phyloP scores from a whole-genome alignment of 2,113 vertebrate genomes.

The Mus pahari region DNA sequence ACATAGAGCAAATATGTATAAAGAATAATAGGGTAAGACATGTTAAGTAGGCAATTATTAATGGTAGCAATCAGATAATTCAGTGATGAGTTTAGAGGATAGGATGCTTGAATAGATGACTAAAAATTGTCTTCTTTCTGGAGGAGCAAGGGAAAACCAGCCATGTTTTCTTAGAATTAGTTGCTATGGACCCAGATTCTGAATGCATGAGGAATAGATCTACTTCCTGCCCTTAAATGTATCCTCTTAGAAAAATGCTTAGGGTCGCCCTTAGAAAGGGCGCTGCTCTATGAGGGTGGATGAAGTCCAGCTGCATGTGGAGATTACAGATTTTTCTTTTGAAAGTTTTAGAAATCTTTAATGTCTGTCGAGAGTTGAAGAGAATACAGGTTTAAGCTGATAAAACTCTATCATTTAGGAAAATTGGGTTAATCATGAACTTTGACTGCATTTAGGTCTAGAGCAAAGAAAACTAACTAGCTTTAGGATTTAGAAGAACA shows the following conservation, averaged over 20 bases:
- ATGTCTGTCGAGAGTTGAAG: not conserved
- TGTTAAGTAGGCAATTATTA: not conserved
- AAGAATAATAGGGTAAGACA: not conserved
- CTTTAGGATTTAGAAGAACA: not conserved
- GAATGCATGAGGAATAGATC: not conserved
- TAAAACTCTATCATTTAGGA: not conserved
- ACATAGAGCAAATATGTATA: not conserved
- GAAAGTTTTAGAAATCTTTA: not conserved
- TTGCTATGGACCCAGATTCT: not conserved
- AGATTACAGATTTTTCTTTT: not conserved
- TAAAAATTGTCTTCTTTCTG: not conserved
- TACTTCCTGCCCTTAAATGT: not conserved
- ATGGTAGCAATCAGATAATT: not conserved
- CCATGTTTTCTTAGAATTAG: constrained; percentile 10
- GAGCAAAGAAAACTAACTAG: not conserved
- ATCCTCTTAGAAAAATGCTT: not conserved
- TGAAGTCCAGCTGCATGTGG: not conserved
- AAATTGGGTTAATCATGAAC: not conserved
- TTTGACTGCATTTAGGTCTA: not conserved
- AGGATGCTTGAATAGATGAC: not conserved
- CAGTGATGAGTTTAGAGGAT: not conserved
- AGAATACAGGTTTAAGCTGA: not conserved
- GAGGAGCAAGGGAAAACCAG: not conserved
- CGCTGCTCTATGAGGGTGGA: not conserved
- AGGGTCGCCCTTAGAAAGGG: not conserved